Base-by-base conservation (phyloP, 2,797 vertebrate genomes). In the Acomys russatus region DNA sequence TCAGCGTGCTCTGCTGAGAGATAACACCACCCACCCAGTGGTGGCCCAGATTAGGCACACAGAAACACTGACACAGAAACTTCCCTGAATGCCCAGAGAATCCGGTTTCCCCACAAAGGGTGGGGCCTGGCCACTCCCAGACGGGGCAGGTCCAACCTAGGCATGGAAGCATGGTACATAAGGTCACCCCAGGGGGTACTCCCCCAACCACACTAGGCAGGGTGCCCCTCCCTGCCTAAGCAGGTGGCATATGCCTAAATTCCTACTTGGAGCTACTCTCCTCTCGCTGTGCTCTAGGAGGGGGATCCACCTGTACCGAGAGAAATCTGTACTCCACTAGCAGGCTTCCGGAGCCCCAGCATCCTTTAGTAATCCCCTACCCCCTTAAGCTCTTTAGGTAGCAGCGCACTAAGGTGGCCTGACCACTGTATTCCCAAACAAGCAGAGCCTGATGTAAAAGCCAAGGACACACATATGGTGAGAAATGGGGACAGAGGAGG, bases 81-180 rank as follows among this genome's bases (percentile, higher is more conserved):
- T 12, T 11, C 33, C 1, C 1, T 28, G 33, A 59, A 49, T 5
- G 12, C 82, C 85, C 25, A 56, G 96, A 79, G 90, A 92, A 97
- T 91, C 94, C 54, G 74, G 91, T 97, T 97, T 97, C 92, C 94
- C 97, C 94, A 92, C 92, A 73, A 49, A 96, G 94, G 90, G 95
- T 70, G 90, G 73, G 94, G 97, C 88, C 35, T 18, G 22, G 77
- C 77, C 93, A 35, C 90, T 38, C 90, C 77, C 92, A 63, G 61
- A 74, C 33, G 25, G 84, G 73, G 64, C 71, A 33, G 0, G 64
- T 71, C 12, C 79, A 20, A 7, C 35, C 28, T 20, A 28, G 9
- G 87, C 79, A 49, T 2, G 88, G 44, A 68, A 33, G 59, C 56
- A 25, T 5, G 83, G 44, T 70, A 74, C 68, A 68, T 77, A 73